Evolutionary conservation across 2,113 vertebrate genomes (phyloP), one percentile per base, ranked within the genome.

Genomic region (Gobio gobio): DNA sequence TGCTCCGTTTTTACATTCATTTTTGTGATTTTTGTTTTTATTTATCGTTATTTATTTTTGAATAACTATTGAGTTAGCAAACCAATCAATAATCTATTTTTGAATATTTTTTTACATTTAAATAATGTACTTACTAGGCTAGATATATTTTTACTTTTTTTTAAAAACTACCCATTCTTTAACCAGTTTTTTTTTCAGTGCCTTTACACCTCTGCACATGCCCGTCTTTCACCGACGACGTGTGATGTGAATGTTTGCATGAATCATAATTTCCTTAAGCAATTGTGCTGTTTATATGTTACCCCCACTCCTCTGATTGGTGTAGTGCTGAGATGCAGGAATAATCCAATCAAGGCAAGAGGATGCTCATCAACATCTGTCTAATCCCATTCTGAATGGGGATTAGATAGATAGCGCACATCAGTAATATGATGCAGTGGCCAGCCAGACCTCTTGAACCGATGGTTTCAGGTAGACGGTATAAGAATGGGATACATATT

Each of bases 351-450:
- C 70, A 81, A n/a, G 43, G 64, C 49, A 36, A 63, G 66, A 40
- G 74, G 43, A 74, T 29, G 66, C 76, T 47, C 86, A 75, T 78
- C 83, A 75, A 70, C 74, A 83, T 88, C 74, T 83, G 84, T 76
- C 84, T 61, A 76, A 83, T 88, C 84, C 56, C 29, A 70, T 83
- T 85, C 68, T 26, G 20, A 83, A 84, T 10, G 24, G 63, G 10
- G 79, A 61, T 70, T 70, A 58, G 10, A 26, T 36, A 66, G 40
- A 47, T 82, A 82, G 63, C 54, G 36, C 13, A 45, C 81, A 73
- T 47, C 68, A 72, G 75, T 73, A 83, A 82, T 56, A 72, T 59
- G 80, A 86, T 76, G 58, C 54, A 70, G 26, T 45, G n/a, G 10
- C 40, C 10, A 9, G 77, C 54, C 59, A 77, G 61, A 78, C 63